Percentiles rank a stretch among this genome's conserved stretches.
phyloP scores from a whole-genome alignment of 1,140 invertebrate genomes.

The Nebria ingens region DNA sequence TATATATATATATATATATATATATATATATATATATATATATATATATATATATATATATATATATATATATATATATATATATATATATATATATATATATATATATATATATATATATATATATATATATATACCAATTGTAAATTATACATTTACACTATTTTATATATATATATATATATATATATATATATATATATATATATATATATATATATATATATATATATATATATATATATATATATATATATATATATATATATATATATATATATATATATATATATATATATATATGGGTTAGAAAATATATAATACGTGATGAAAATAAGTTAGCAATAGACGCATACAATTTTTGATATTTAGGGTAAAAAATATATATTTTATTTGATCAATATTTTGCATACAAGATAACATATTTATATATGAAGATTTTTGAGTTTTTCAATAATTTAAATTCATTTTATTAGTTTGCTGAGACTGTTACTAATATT shows the following conservation, averaged over 20 bases:
- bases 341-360: too few relatives aligned
- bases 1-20: too few relatives aligned
- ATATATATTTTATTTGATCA: too few relatives aligned
- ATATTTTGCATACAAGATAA: too few relatives aligned
- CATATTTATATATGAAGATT: too few relatives aligned
- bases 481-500: too few relatives aligned
- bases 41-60: slow-evolving; percentile 11
- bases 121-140: slow-evolving; percentile 10
- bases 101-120: slow-evolving; percentile 14
- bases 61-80: slow-evolving; percentile 7
- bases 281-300: slow-evolving; percentile 2
- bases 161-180: slow-evolving; percentile 8
- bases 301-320: too few relatives aligned
- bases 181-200: slow-evolving; percentile 11
- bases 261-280: slow-evolving; percentile 11
- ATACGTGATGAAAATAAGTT: too few relatives aligned
- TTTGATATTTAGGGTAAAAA: too few relatives aligned
- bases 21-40: slow-evolving; percentile 11
- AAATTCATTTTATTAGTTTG: too few relatives aligned
- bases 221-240: slow-evolving; percentile 12
- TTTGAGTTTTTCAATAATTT: too few relatives aligned
- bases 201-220: slow-evolving; percentile 11
- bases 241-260: slow-evolving; percentile 11
- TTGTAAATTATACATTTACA: slow-evolving; percentile 9
- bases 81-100: slow-evolving; percentile 11